Base-by-base conservation (phyloP, 1,140 invertebrate genomes). In the Prorops nasuta region DNA sequence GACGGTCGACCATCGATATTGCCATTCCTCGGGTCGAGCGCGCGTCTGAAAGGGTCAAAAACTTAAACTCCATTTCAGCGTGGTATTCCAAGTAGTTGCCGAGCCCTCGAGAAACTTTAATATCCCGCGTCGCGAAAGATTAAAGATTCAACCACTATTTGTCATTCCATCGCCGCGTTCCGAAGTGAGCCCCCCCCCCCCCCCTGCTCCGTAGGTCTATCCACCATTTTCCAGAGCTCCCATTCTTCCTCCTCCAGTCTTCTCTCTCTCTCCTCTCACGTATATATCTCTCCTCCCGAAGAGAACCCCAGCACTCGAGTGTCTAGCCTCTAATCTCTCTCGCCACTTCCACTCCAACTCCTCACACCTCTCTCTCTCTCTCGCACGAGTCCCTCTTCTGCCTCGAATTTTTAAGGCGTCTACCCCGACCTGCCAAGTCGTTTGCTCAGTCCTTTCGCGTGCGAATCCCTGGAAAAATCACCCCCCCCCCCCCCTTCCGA, bases 141-240 rank as follows among this genome's bases (percentile, higher is more conserved):
- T 68, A 67, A 68, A 67, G 64, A 67, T 68, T 68, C 66, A 67
- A 64, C 62, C 64, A 48, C 63, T 61, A 58, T 64, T 67, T 68
- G 64, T 67, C 63, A 67, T 68, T 65, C 64, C 63, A 60, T 67
- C 63, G 63, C 51, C 63, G 51, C 51, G 46, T 60, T 53, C 39
- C 34, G 37, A 47, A 32, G 34, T 35, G 45, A 31, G 3, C 18
- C 14, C 14, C 14, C 16, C 20, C 38, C 44, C 38, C 14, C 14
- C 35, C 49, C 47, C 41, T 38, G 14, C 36, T 39, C 43, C 37
- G 9, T 18, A 21, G 1, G 15, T 28, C 16, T 10, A 20, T 39
- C 15, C 22, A 22, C 8, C 17, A 16, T 16, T 16, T 18, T 43
- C 17, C 15, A 4, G 17, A 21, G 32, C 19, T 7, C 16, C 12